Base-by-base conservation (phyloP, 1,140 invertebrate genomes). In the Caerostris darwini region DNA sequence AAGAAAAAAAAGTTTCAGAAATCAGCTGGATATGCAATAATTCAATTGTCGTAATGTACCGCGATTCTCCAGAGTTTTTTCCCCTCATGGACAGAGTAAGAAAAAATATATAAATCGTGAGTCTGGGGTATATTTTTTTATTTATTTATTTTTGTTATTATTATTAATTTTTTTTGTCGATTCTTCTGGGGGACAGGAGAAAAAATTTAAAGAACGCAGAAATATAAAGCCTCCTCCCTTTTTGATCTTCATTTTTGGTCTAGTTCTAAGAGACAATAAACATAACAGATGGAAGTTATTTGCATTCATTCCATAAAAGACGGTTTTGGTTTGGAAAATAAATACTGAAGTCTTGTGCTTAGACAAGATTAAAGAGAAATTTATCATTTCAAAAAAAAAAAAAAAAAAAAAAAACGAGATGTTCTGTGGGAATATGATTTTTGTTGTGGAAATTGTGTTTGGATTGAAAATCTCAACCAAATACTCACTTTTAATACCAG, bases 31-130 rank as follows among this genome's bases (percentile, higher is more conserved):
- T 85, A 85, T 85, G 82, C 82, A 56, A 85, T 85, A 85, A 85
- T 85, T 85, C 82, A 85, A 85, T 85, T 85, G 82, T 85, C 82
- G 82, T 85, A 85, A 85, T 85, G 82, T 85, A 85, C 54, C 54
- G 82, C 82, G 17, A 59, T 85, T n/a, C 34, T 50, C 34, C 83
- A 8, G 19, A 56, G 19, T 19, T 85, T 85, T 85, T 85, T 58
- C 5, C 56, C 14, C 2, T 5, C 83, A 4, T 58, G 58, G 56
- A 85, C 57, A 59, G 17, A 14, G 17, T 58, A 34, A n/a, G 19
- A 57, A 7, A 14, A 81, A 10, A 77, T 53, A 81, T 50, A 81
- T 34, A 81, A 81, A 34, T 81, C 71, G 19, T 3, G 71, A 50
- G 5, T 54, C 34, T n/a, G 34, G 34, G 19, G 71, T 34, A 34